Conservation (phyloP, 2,797 vertebrate species). For the Lemur catta region DNA sequence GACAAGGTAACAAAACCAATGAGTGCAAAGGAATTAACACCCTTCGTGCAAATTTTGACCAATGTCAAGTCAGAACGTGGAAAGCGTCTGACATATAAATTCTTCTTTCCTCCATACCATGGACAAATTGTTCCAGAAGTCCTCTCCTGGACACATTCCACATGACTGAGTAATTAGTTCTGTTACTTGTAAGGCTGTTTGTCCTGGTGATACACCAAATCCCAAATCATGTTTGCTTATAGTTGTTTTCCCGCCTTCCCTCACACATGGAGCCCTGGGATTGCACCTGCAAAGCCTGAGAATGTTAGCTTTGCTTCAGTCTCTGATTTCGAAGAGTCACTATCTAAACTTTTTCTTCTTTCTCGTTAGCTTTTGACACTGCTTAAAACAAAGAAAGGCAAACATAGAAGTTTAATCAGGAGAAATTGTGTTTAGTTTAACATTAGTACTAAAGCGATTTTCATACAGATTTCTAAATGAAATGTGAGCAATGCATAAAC, state of each 20-base stretch:
- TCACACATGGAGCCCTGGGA: neutral
- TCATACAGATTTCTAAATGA: constrained; percentile 3
- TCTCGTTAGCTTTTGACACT: neutral
- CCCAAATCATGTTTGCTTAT: neutral
- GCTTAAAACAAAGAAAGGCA: neutral
- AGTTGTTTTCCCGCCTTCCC: neutral
- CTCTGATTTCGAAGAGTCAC: neutral
- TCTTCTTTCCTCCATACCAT: neutral
- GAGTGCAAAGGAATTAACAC: neutral
- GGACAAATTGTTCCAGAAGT: neutral
- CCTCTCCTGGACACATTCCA: neutral
- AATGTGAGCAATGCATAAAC: neutral
- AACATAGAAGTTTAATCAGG: neutral
- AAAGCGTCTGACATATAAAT: neutral
- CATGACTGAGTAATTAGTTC: neutral
- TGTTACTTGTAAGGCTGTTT: neutral
- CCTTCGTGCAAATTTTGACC: too few species aligned
- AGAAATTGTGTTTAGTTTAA: neutral
- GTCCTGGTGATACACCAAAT: neutral
- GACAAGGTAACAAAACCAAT: neutral
- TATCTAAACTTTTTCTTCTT: neutral
- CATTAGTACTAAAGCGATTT: neutral
- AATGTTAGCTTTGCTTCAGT: neutral
- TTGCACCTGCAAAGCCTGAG: too few species aligned
- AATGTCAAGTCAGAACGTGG: too few species aligned